These are phyloP conservation scores for Pipistrellus pygmaeus DNA, from an alignment of 2,797 vertebrate species.

Conservation along the genomic window DNA sequence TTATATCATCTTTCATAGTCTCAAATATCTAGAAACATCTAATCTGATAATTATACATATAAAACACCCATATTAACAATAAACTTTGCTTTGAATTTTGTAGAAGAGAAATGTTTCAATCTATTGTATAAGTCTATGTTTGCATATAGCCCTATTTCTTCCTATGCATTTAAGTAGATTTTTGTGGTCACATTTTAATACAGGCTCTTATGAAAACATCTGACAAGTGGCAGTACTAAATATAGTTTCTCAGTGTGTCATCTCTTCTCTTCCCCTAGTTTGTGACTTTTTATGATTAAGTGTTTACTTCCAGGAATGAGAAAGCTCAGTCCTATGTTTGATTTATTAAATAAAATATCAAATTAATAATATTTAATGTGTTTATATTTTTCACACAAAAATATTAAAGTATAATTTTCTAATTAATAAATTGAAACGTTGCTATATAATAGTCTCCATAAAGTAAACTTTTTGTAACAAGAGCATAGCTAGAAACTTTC, in stretches of 20 bases:
- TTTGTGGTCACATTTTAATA: slow-evolving; percentile 60
- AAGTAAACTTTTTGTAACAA: slow-evolving; percentile 28
- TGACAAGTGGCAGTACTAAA: neutral
- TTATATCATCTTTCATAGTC: slow-evolving; percentile 9
- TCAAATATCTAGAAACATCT: slow-evolving; percentile 52
- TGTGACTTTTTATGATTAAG: neutral
- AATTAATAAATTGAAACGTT: slow-evolving; percentile 21
- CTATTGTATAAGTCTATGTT: slow-evolving; percentile 36
- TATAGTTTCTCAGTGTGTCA: neutral
- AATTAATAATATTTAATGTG: neutral
- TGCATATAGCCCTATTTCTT: neutral
- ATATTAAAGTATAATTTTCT: slow-evolving; percentile 44
- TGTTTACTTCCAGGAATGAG: neutral
- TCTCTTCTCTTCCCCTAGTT: neutral
- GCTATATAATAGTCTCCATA: neutral
- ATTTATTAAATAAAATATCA: slow-evolving; percentile 35
- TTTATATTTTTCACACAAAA: slow-evolving; percentile 23
- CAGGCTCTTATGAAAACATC: slow-evolving; percentile 35
- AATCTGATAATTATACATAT: slow-evolving; percentile 8
- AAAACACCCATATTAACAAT: neutral
- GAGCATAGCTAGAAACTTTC: neutral
- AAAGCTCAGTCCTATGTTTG: slow-evolving; percentile 6
- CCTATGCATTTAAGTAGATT: slow-evolving; percentile 23
- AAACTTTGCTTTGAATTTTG: slow-evolving; percentile 36
- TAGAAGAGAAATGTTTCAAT: slow-evolving; percentile 58